Evolutionary conservation across 2,113 vertebrate species (phyloP).

Genomic region (Sclerurus mexicanus): DNA sequence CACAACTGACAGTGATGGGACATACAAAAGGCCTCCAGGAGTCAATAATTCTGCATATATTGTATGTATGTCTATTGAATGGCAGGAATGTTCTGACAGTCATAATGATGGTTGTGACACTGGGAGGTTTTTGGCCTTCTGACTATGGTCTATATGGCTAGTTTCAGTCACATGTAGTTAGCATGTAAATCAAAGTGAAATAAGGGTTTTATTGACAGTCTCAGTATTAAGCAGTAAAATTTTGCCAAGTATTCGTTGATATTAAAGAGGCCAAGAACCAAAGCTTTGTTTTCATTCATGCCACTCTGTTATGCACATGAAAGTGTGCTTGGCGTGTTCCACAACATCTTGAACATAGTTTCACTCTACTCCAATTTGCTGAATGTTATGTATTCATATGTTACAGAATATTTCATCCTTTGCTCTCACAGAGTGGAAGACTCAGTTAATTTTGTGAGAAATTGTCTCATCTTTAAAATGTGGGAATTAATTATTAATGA

Average conservation of each 20-base stretch:
- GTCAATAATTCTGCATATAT: conserved; percentile 96
- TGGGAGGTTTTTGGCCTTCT: not conserved
- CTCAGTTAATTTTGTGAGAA: not conserved
- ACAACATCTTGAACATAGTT: not conserved
- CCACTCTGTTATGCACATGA: not conserved
- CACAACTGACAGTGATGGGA: conserved; percentile 90
- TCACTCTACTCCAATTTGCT: not conserved
- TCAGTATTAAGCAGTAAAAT: not conserved
- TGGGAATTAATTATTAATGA: conserved; percentile 15
- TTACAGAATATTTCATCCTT: not conserved
- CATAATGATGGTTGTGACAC: not conserved
- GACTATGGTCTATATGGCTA: not conserved
- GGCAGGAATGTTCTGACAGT: not conserved
- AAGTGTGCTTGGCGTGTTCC: not conserved
- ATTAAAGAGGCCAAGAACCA: not conserved
- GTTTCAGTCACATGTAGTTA: not conserved
- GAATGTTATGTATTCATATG: not conserved
- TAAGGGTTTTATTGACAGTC: not conserved
- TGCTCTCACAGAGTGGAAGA: not conserved
- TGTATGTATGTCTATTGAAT: conserved; percentile 73
- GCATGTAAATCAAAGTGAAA: not conserved
- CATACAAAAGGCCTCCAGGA: conserved; percentile 91
- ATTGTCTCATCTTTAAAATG: not conserved
- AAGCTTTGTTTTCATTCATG: not conserved
- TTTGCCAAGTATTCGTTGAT: not conserved